A percentile compares a stretch with the other conserved stretches of the same genome.
Evolutionary conservation across 2,797 vertebrate species (phyloP).

Genomic region (Rhodeus uyekii): DNA sequence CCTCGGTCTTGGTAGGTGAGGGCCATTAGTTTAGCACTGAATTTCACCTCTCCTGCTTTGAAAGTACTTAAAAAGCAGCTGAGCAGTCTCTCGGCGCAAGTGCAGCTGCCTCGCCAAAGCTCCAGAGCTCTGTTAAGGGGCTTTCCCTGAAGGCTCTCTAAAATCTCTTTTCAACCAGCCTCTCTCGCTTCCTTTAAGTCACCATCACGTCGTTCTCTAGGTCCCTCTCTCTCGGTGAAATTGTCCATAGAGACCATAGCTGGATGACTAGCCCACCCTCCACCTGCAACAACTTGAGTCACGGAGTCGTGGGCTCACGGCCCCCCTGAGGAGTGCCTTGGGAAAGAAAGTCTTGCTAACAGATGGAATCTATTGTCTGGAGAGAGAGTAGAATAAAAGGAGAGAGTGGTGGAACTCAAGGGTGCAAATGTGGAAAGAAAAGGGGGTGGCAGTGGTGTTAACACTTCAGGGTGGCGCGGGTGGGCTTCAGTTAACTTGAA

Average conservation of each 20-base stretch:
- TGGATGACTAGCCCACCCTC: constrained; percentile 59
- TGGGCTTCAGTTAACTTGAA: constrained; percentile 75
- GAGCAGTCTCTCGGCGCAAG: constrained; percentile 28
- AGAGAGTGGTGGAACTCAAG: constrained; percentile 46
- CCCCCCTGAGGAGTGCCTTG: constrained; percentile 60
- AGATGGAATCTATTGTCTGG: constrained; percentile 63
- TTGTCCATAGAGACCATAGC: constrained; percentile 60
- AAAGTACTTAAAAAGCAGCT: constrained; percentile 48
- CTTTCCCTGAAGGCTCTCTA: constrained; percentile 25
- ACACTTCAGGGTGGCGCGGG: constrained; percentile 65
- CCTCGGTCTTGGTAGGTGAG: constrained; percentile 1
- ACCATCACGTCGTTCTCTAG: constrained; percentile 42
- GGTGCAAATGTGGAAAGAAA: constrained; percentile 57
- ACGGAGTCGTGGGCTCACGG: constrained; percentile 33
- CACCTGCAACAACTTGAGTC: constrained; percentile 60
- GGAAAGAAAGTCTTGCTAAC: constrained; percentile 72
- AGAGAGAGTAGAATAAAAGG: constrained; percentile 40
- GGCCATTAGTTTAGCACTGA: constrained; percentile 39
- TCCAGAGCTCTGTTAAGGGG: constrained; percentile 7
- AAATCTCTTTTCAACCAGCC: constrained; percentile 16
- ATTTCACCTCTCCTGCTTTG: constrained; percentile 45
- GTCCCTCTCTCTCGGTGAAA: constrained; percentile 36
- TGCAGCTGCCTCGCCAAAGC: constrained; percentile 30
- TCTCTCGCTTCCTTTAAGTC: constrained; percentile 39
- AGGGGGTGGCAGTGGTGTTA: constrained; percentile 55